Evolutionary conservation across 1,140 invertebrate genomes (phyloP), one percentile per base, ranked within the genome.

Genomic region (Phocides pigmalion): DNA sequence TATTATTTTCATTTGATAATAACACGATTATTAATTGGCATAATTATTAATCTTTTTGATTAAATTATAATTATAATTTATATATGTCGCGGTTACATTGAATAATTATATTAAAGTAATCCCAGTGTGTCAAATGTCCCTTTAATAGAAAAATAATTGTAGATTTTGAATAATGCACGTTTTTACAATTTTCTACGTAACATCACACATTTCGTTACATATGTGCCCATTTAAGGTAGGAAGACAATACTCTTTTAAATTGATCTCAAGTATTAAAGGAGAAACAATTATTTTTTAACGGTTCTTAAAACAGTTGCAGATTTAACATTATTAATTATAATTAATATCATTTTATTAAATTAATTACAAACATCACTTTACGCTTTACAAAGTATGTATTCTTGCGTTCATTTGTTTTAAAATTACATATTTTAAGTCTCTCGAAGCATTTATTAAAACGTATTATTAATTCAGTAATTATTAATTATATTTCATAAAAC

Each of bases 81-180:
- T 44, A 42, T 66, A 12, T 8, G 25, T 4, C 25, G 25, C 25
- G 25, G 9, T 28, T 28, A 28, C 5, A 28, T 28, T 28, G 12
- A 37, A 41, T 42, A 4, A 17, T 42, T 51, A 32, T 16, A 39
- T 51, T 50, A 22, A 59, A 51, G 1, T 66, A 53, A 37, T 63
- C 37, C 51, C 61, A 42, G 62, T 61, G 62, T 68, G 66, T 68
- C 66, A 68, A 64, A 68, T 58, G 44, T 44, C 44, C 44, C 22
- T 53, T 63, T 9, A 20, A 58, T 58, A 44, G 20, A 15, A 28
- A 44, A 25, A n/a, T 9, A 39, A 39, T 53, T 39, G 8, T 16
- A 49, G 50, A 64, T 25, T 59, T 59, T 59, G 17, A 50, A 58
- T 63, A 62, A 15, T 67, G 51, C 53, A 58, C 63, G 63, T 59